These are phyloP conservation scores for Oopsacas minuta DNA, from an alignment of 37 sponge, comb jelly and placozoan genomes.

Conservation along the genomic window DNA sequence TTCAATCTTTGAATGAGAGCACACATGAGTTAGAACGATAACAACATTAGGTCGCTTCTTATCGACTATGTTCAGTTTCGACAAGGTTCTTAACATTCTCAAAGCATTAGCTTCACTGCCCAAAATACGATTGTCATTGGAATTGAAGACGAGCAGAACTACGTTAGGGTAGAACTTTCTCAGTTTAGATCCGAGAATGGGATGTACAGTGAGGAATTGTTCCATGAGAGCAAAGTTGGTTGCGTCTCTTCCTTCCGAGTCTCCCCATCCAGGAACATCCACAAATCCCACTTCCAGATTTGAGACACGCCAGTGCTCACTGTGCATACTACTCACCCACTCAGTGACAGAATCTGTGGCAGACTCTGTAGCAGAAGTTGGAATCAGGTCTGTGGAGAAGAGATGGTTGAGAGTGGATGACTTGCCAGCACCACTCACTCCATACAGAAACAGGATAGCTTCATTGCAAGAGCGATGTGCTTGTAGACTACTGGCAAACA, in stretches of 20 bases:
- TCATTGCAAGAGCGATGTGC: constrained; percentile 14
- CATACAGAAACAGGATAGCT: neutral
- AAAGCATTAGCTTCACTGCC: neutral
- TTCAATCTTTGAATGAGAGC: neutral
- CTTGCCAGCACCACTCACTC: constrained; percentile 1
- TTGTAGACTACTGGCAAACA: neutral
- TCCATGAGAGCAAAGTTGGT: constrained; percentile 10
- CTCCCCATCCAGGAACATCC: constrained; percentile 5
- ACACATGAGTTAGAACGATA: constrained; percentile 14
- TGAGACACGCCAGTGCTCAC: neutral
- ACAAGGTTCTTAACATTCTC: neutral
- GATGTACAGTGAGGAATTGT: neutral
- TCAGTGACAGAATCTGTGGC: neutral
- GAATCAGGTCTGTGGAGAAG: neutral
- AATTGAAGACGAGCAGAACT: neutral
- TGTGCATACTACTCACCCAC: neutral
- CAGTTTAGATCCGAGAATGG: neutral
- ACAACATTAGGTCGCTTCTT: constrained; percentile 2
- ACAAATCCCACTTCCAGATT: neutral
- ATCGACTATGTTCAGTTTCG: neutral
- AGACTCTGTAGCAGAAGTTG: neutral
- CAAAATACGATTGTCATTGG: neutral
- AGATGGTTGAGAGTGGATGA: constrained; percentile 9
- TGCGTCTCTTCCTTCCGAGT: neutral
- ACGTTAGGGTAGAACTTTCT: neutral